Base-by-base conservation (phyloP, 2,113 vertebrate species). In the Microtus ochrogaster region DNA sequence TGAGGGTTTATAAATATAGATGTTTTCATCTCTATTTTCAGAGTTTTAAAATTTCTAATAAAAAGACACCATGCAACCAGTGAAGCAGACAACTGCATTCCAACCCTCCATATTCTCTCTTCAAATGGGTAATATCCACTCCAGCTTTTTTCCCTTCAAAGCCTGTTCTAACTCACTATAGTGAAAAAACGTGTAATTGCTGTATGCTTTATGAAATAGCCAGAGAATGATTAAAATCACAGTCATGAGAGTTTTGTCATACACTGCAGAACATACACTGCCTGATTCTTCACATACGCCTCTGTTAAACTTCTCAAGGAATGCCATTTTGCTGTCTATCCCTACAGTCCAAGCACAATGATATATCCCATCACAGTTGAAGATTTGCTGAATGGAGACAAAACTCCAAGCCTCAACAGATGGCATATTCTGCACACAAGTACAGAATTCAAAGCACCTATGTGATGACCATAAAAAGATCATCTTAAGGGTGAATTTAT, bases 1-100 rank as follows among this genome's bases (percentile, higher is more conserved):
- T 89, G 68, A 92, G 39, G 0, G 63, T 89, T 92, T 21, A 73
- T 7, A 76, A 87, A 28, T 85, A 77, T 47, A 58, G 72, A 83
- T 65, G 1, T 55, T 30, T 76, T 86, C 22, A 39, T 73, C 3
- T 21, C 9, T 94, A 33, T 41, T 12, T 16, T 87, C 33, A 91
- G 72, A 58, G 73, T 28, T n/a, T 73, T 33, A 55, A 70, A 66
- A 4, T 5, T 17, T 4, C 4, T 90, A 28, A 39, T 68, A 39
- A 76, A 41, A 78, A 3, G 0, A 0, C 49, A 72, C 4, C 44
- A 2, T 0, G 36, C n/a, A 7, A n/a, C 63, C 41, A 49, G n/a
- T 22, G 41, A 88, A 72, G 47, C 9, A 49, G n/a, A 89, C 7
- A 86, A 0, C 26, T 10, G 5, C 5, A 93, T 10, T 44, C 39